These are phyloP conservation scores for Calliopum simillimum DNA, from an alignment of 2,888 invertebrate genomes.

Conservation along the genomic window DNA sequence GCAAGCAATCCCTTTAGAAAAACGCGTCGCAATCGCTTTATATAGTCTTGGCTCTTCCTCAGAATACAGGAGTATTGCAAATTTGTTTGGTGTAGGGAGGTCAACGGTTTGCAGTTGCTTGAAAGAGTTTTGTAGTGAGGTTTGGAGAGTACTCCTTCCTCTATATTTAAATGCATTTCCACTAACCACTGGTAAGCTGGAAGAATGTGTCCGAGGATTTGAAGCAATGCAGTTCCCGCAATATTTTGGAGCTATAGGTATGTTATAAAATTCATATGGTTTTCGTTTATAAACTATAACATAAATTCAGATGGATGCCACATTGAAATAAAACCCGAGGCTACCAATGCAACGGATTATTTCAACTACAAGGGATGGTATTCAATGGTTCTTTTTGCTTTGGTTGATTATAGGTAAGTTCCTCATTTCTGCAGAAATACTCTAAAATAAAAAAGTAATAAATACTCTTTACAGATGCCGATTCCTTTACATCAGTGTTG, in stretches of 20 bases:
- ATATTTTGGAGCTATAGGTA: slow-evolving; percentile 24
- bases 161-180: background rate
- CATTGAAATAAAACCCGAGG: slow-evolving; percentile 26
- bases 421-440: no score
- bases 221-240: slow-evolving; percentile 28
- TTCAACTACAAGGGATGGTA: no score
- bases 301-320: slow-evolving; percentile 30
- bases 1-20: slow-evolving; percentile 10
- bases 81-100: slow-evolving; percentile 23
- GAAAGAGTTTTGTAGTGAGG: background rate
- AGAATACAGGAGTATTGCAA: slow-evolving; percentile 14
- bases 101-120: slow-evolving; percentile 9
- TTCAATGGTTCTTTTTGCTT: no score
- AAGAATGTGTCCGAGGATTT: slow-evolving; percentile 28
- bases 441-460: no score
- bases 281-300: background rate
- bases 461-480: no score
- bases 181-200: slow-evolving; percentile 5
- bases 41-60: slow-evolving; percentile 24
- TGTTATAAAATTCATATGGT: background rate
- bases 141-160: background rate
- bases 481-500: no score
- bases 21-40: slow-evolving; percentile 28
- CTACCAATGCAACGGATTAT: slow-evolving; percentile 30
- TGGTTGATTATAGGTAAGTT: no score